These are phyloP conservation scores for Dicroscelio sp. DNA, from an alignment of 2,888 invertebrate species.

Conservation along the genomic window DNA sequence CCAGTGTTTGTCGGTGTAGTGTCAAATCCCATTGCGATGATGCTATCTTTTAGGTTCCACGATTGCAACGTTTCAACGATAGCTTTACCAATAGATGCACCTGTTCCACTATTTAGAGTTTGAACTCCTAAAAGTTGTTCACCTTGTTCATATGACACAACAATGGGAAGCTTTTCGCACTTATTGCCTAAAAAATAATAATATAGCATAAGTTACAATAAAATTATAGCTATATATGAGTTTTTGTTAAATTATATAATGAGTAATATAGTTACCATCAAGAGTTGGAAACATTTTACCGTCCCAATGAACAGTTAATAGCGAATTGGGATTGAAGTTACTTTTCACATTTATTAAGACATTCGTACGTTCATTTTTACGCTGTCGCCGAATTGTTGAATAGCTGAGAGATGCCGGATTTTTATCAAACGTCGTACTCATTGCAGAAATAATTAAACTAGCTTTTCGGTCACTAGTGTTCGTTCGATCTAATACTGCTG, in stretches of 20 bases:
- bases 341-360: too few species aligned
- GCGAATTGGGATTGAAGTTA: neutral
- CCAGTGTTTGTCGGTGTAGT: slow-evolving; percentile 85
- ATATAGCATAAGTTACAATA: too few species aligned
- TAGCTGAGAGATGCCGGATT: neutral
- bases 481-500: neutral
- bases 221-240: too few species aligned
- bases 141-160: neutral
- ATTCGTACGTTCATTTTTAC: neutral
- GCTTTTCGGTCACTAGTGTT: neutral
- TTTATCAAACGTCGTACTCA: neutral
- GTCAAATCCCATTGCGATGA: slow-evolving; percentile 80
- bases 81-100: neutral
- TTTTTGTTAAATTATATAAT: too few species aligned
- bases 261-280: neutral
- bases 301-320: neutral
- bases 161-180: neutral
- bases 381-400: neutral
- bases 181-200: neutral
- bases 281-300: neutral
- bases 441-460: neutral
- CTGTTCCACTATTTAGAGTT: neutral
- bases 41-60: neutral
- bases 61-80: neutral
- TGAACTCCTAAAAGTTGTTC: slow-evolving; percentile 13